A percentile compares a stretch with the other conserved stretches of the same genome.
These are phyloP conservation scores for Nanger granti DNA, from an alignment of 2,113 vertebrate genomes.

Conservation along the genomic window DNA sequence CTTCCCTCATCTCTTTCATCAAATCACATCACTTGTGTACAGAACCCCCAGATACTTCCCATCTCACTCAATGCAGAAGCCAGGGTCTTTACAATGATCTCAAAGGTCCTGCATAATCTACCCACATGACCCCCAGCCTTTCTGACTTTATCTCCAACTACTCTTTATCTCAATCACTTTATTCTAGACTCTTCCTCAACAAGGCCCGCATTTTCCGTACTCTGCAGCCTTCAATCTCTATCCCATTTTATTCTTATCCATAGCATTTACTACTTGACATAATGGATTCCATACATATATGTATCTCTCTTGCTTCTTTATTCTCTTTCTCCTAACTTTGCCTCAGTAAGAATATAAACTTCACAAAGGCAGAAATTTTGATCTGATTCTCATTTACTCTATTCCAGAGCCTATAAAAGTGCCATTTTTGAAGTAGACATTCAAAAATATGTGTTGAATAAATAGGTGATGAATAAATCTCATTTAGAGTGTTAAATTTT, in stretches of 20 bases:
- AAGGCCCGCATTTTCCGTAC: background rate
- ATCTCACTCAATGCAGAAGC: background rate
- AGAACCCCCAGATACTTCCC: background rate
- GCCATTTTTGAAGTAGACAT: background rate
- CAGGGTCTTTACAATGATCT: background rate
- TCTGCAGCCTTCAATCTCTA: background rate
- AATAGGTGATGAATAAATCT: background rate
- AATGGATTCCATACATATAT: background rate
- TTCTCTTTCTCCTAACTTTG: background rate
- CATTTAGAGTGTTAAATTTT: background rate
- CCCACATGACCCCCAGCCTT: background rate
- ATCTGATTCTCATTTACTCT: background rate
- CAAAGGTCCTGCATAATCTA: background rate
- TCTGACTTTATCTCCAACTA: background rate
- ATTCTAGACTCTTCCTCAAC: background rate
- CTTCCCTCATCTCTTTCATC: background rate
- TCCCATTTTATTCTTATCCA: background rate
- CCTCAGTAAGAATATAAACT: background rate
- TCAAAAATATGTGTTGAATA: background rate
- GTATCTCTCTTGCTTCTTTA: background rate
- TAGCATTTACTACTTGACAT: background rate
- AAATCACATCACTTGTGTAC: background rate
- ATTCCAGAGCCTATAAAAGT: background rate
- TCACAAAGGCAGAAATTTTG: background rate
- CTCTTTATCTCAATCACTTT: background rate